These are phyloP conservation scores for Lasaia peninsularis DNA, from an alignment of 1,140 invertebrate species.

Conservation along the genomic window DNA sequence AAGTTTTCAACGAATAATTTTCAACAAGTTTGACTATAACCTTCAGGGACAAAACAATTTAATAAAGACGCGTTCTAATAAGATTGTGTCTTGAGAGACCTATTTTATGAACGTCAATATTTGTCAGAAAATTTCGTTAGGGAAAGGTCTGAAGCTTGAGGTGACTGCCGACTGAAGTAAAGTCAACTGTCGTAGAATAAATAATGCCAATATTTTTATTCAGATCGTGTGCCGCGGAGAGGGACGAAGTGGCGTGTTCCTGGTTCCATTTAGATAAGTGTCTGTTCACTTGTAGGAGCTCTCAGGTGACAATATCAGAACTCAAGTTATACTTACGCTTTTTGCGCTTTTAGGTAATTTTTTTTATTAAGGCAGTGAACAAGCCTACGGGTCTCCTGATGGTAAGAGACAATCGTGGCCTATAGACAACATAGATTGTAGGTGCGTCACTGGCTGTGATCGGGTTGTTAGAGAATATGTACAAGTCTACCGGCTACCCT, in stretches of 20 bases:
- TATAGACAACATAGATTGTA: too few relatives aligned
- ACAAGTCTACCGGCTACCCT: too few relatives aligned
- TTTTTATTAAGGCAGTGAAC: too few relatives aligned
- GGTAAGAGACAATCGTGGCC: too few relatives aligned
- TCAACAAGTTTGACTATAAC: neutral
- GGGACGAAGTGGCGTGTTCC: constrained; percentile 23
- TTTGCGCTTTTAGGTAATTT: neutral
- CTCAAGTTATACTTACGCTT: constrained; percentile 1
- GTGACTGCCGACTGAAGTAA: constrained; percentile 27
- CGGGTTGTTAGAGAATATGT: too few relatives aligned
- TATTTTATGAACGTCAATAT: constrained; percentile 16
- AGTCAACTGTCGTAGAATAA: constrained; percentile 42
- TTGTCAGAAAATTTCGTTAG: constrained; percentile 6
- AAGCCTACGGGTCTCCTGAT: too few relatives aligned
- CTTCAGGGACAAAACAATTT: neutral
- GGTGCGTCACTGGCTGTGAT: too few relatives aligned
- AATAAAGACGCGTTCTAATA: neutral
- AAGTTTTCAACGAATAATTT: too few relatives aligned
- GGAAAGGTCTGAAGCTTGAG: constrained; percentile 11
- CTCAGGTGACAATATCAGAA: constrained; percentile 14
- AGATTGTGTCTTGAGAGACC: constrained; percentile 1
- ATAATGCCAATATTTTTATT: constrained; percentile 42
- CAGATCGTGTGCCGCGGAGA: constrained; percentile 32
- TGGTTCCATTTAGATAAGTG: constrained; percentile 14
- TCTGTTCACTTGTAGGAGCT: constrained; percentile 15